phyloP scores from a whole-genome alignment of 1,140 invertebrate species.

The Drosophila paulistorum region DNA sequence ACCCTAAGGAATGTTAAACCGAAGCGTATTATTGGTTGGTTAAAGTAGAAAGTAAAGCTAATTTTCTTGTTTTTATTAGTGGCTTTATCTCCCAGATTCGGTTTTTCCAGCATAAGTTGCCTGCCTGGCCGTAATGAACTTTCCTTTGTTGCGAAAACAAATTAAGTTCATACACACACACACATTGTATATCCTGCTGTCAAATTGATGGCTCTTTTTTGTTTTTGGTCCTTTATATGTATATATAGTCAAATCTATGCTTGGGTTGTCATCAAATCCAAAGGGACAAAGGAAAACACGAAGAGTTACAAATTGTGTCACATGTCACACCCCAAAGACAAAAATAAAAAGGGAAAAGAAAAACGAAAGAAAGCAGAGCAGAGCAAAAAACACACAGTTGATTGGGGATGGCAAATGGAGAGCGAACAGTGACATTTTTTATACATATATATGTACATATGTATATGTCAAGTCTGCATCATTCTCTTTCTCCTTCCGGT shows the following conservation, averaged over 20 bases:
- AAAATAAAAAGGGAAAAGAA: slow-evolving; percentile 11
- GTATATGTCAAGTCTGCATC: too few species aligned
- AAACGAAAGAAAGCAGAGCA: not conserved
- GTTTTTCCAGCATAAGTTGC: not conserved
- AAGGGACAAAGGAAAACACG: slow-evolving; percentile 45
- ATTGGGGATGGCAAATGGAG: slow-evolving; percentile 38
- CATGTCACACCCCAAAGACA: slow-evolving; percentile 54
- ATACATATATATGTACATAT: slow-evolving; percentile 7
- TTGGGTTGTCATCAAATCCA: slow-evolving; percentile 47
- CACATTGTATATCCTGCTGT: not conserved
- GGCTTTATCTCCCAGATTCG: not conserved
- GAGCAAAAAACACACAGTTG: slow-evolving; percentile 25
- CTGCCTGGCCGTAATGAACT: slow-evolving; percentile 3
- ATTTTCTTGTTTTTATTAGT: not conserved
- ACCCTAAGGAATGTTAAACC: too few species aligned
- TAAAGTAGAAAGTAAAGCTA: not conserved
- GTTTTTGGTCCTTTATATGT: not conserved
- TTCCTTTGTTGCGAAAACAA: slow-evolving; percentile 12
- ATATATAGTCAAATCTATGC: slow-evolving; percentile 30
- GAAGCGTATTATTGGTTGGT: not conserved
- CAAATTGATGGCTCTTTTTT: slow-evolving; percentile 3
- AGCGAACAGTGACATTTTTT: slow-evolving; percentile 20
- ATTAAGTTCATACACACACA: slow-evolving; percentile 13
- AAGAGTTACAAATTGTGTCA: slow-evolving; percentile 49
- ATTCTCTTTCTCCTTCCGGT: not conserved